Base-by-base conservation (phyloP, 2,113 vertebrate species). In the Periophthalmodon schlosseri region DNA sequence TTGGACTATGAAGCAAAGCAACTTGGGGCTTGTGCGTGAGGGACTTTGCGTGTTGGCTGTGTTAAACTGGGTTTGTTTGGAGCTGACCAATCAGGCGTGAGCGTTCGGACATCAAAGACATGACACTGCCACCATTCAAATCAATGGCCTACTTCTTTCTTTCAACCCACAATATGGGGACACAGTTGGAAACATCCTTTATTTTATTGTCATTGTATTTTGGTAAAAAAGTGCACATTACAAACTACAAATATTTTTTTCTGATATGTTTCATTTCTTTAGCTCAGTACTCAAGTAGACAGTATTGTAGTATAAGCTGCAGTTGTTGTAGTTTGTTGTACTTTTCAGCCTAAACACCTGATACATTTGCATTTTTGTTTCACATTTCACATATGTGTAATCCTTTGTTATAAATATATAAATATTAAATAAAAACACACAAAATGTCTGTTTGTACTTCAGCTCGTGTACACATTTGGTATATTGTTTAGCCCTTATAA, bases 41-140 rank as follows among this genome's bases (percentile, higher is more conserved):
- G 24, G 73, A 79, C 78, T 73, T 86, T 87, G 87, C 79, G 74
- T 87, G 86, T 78, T 84, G 13, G 70, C 63, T 84, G 74, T 79
- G 84, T 77, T 75, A 75, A 76, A 71, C 76, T 67, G 82, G 72
- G 79, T 84, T 87, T 88, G 88, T 85, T 87, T 90, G 81, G 83
- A 85, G 85, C 76, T 54, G 77, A 82, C 80, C 87, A 84, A 85
- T 87, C 84, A 87, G 84, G 82, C 81, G 70, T 84, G 81, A 16
- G 76, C 88, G 77, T 85, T 81, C 84, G 65, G 83, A 91, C 89
- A 85, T 91, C 87, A 92, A 91, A 92, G 86, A 86, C 84, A 80
- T 80, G 81, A 88, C 89, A 89, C 85, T 87, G 82, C 82, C 90
- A 90, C 80, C 87, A 89, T 92, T 91, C 85, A 88, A 75, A 85